Evolutionary conservation across 2,113 vertebrate species (phyloP).

Genomic region (Channa maculata): DNA sequence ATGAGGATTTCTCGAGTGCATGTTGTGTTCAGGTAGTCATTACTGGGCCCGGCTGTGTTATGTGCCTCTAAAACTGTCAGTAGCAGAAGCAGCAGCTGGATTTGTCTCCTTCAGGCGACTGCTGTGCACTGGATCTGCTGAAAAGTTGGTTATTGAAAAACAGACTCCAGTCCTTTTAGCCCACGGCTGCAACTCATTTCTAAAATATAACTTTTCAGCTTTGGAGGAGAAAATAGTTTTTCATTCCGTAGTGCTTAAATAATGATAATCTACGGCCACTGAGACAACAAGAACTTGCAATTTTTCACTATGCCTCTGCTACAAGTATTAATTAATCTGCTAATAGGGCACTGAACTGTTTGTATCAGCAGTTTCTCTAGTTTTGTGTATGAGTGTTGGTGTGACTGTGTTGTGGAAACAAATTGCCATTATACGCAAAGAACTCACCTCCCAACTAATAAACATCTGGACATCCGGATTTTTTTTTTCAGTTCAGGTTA

Average conservation of each 20-base stretch:
- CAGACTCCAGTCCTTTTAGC: constrained; percentile 22
- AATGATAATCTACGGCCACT: no score
- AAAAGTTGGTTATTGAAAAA: constrained; percentile 40
- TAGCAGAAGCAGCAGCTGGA: constrained; percentile 10
- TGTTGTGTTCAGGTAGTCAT: constrained; percentile 62
- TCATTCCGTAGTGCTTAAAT: background rate
- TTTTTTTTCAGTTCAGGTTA: background rate
- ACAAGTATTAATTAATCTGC: background rate
- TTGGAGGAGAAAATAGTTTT: constrained; percentile 8
- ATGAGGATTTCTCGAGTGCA: constrained; percentile 31
- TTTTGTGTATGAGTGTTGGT: background rate
- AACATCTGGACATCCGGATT: no score
- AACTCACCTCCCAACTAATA: background rate
- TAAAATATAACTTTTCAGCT: constrained; percentile 22
- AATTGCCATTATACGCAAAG: background rate
- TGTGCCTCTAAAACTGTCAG: constrained; percentile 61
- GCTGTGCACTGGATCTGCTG: constrained; percentile 18
- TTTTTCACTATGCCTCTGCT: background rate
- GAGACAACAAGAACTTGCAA: background rate
- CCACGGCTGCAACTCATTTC: constrained; percentile 2
- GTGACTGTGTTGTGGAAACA: background rate
- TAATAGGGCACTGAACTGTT: no score
- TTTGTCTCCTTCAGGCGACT: constrained; percentile 25
- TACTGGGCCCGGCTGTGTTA: constrained; percentile 37
- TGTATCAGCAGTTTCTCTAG: background rate